phyloP scores from a whole-genome alignment of 2,888 invertebrate genomes.

The Zootermopsis nevadensis region DNA sequence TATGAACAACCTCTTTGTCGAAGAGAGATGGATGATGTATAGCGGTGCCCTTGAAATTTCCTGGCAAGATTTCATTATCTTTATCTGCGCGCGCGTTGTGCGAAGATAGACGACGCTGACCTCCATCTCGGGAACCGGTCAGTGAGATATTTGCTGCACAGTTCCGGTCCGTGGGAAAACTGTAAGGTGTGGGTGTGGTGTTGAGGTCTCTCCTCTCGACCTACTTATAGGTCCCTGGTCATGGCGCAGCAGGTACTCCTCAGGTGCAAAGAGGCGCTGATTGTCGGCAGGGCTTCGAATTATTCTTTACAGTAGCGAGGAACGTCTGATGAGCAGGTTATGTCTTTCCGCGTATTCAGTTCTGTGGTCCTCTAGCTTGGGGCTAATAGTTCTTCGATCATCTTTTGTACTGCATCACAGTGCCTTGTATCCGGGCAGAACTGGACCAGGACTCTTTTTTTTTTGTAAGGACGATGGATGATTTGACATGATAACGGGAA shows the following conservation, averaged over 20 bases:
- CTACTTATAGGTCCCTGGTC: background rate
- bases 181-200: background rate
- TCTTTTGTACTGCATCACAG: no score
- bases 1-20: background rate
- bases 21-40: background rate
- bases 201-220: background rate
- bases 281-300: no score
- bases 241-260: background rate
- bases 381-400: no score
- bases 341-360: no score
- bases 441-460: no score
- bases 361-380: no score
- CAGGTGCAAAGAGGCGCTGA: background rate
- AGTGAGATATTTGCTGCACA: background rate
- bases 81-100: background rate
- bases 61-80: background rate
- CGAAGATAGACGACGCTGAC: background rate
- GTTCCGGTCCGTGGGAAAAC: constrained; percentile 41
- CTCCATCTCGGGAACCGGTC: constrained; percentile 17
- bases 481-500: no score
- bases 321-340: no score
- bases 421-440: no score
- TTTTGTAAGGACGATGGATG: no score
- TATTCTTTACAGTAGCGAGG: no score
- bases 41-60: background rate